phyloP scores from a whole-genome alignment of 2,113 vertebrate genomes.

The Lates calcarifer region DNA sequence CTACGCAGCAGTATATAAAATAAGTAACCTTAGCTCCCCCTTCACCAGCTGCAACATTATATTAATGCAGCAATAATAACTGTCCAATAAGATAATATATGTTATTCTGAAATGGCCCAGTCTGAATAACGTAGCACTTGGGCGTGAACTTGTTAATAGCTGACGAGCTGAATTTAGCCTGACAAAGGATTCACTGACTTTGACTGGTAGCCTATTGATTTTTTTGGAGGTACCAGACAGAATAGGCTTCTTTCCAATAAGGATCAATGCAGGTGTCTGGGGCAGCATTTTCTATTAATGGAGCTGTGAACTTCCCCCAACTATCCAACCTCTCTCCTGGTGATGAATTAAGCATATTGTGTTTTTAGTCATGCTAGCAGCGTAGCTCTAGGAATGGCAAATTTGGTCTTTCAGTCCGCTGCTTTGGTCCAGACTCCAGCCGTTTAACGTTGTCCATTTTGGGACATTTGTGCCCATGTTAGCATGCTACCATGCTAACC shows the following conservation, averaged over 20 bases:
- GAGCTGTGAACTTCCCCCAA: conserved; percentile 7
- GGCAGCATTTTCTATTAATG: conserved; percentile 26
- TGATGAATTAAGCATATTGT: conserved; percentile 9
- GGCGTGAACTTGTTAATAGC: neutral
- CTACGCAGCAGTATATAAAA: neutral
- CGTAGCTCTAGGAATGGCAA: neutral
- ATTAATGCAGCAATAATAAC: no score
- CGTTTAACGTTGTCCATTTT: no score
- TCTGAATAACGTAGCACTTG: neutral
- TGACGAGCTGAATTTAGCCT: conserved; percentile 1
- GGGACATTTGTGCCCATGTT: neutral
- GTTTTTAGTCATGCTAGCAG: neutral
- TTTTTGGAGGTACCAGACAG: conserved; percentile 57
- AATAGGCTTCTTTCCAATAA: conserved; percentile 39
- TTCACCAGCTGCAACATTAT: neutral
- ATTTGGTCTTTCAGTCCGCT: neutral
- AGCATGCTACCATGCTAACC: neutral
- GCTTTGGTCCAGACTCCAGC: no score
- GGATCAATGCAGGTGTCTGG: conserved; percentile 68
- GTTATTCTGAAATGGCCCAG: neutral
- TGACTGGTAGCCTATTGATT: conserved; percentile 66
- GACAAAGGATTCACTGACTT: conserved; percentile 33
- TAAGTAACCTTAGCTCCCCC: neutral
- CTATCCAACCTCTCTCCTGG: neutral
- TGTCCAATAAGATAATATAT: neutral